A percentile compares a stretch with the other conserved stretches of the same genome.
These are phyloP conservation scores for Hirudo medicinalis DNA, from an alignment of 1,140 invertebrate species.

Conservation along the genomic window DNA sequence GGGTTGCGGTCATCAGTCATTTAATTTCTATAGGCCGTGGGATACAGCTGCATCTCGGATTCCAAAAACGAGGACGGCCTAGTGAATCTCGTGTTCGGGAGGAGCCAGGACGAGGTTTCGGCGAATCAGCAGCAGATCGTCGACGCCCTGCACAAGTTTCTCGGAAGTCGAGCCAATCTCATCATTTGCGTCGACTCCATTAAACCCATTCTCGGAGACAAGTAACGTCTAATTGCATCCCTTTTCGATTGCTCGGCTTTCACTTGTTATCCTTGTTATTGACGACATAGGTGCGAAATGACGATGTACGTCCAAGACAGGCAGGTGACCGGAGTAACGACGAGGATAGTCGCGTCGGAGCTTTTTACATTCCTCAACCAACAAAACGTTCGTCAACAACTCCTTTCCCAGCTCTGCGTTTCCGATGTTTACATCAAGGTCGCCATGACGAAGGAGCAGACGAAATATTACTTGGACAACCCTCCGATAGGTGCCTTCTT, in stretches of 20 bases:
- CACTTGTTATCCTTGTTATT: background rate
- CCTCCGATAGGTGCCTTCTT: constrained; percentile 56
- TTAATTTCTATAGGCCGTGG: constrained; percentile 51
- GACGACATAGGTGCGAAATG: constrained; percentile 52
- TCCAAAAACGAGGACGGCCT: constrained; percentile 73
- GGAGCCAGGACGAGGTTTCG: constrained; percentile 59
- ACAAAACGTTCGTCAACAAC: constrained; percentile 52
- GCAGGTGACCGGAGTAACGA: constrained; percentile 43
- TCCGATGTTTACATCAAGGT: constrained; percentile 37
- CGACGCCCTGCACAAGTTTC: constrained; percentile 47
- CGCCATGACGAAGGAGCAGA: constrained; percentile 44
- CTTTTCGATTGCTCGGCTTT: background rate
- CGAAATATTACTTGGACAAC: constrained; percentile 75
- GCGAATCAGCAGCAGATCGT: constrained; percentile 59
- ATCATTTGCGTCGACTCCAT: constrained; percentile 61
- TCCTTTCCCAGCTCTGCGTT: constrained; percentile 47
- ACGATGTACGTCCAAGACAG: constrained; percentile 67
- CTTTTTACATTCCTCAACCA: constrained; percentile 38
- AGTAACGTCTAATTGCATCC: constrained; percentile 33
- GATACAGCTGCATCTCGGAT: constrained; percentile 67
- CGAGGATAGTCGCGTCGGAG: constrained; percentile 61
- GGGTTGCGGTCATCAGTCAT: background rate
- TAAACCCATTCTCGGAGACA: constrained; percentile 57
- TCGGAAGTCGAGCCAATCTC: constrained; percentile 65
- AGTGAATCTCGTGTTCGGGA: constrained; percentile 66